These are phyloP conservation scores for Ditula angustiorana DNA, from an alignment of 2,888 invertebrate genomes.

Conservation along the genomic window DNA sequence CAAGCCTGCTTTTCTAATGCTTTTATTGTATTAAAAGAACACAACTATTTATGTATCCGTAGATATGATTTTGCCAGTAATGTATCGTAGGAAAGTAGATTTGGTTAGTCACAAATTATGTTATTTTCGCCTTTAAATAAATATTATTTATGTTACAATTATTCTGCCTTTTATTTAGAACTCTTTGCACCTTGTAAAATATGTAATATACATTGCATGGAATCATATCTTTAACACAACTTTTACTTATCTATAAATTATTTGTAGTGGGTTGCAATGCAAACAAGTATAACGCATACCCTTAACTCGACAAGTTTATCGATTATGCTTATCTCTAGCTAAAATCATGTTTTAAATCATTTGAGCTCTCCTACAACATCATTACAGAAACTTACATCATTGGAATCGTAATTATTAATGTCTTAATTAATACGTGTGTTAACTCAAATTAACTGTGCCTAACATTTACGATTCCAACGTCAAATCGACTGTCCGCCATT, in stretches of 20 bases:
- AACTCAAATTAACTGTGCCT: slow-evolving; percentile 23
- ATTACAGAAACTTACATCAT: slow-evolving; percentile 11
- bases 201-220: slow-evolving; percentile 46
- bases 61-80: slow-evolving; percentile 34
- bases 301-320: not conserved
- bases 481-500: slow-evolving; percentile 56
- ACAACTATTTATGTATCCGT: slow-evolving; percentile 48
- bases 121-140: slow-evolving; percentile 53
- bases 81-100: slow-evolving; percentile 30
- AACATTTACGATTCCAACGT: slow-evolving; percentile 48
- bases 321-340: not conserved
- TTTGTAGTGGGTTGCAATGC: not conserved
- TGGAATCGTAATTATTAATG: slow-evolving; percentile 30
- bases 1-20: slow-evolving; percentile 70
- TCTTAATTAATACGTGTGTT: slow-evolving; percentile 14
- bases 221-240: slow-evolving; percentile 37
- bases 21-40: slow-evolving; percentile 48
- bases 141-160: slow-evolving; percentile 56
- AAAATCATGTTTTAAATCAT: slow-evolving; percentile 27
- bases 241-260: not conserved
- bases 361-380: slow-evolving; percentile 17
- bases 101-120: slow-evolving; percentile 29
- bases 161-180: slow-evolving; percentile 54
- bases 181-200: slow-evolving; percentile 44
- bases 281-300: not conserved